phyloP scores from a whole-genome alignment of 1,140 invertebrate genomes.

The Anastrepha obliqua region DNA sequence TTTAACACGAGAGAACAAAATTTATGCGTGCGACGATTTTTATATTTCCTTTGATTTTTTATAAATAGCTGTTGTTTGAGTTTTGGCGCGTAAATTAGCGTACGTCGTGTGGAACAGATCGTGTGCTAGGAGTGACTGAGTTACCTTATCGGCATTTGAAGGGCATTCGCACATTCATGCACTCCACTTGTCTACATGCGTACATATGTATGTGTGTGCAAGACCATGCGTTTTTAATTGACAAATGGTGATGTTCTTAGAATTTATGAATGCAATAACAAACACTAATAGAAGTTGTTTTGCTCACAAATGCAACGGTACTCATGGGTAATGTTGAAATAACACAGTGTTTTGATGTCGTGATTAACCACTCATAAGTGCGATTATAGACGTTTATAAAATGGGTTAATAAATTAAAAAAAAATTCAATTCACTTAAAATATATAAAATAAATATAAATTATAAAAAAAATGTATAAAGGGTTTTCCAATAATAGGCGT shows the following conservation, averaged over 20 bases:
- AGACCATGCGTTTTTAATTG: constrained; percentile 28
- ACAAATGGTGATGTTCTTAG: background rate
- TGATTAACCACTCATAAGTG: background rate
- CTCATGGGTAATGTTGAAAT: background rate
- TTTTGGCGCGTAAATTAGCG: constrained; percentile 45
- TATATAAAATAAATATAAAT: too few species aligned
- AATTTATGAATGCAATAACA: constrained; percentile 40
- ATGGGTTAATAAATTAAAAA: too few species aligned
- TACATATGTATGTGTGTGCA: background rate
- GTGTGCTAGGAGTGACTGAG: constrained; percentile 33
- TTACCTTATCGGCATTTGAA: background rate
- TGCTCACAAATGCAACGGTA: constrained; percentile 7
- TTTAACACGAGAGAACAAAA: constrained; percentile 17
- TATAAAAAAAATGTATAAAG: too few species aligned
- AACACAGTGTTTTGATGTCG: background rate
- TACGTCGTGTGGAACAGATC: constrained; percentile 19
- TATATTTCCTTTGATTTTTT: constrained; percentile 13
- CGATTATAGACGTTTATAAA: too few species aligned
- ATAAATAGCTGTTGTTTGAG: constrained; percentile 22
- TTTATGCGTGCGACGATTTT: background rate
- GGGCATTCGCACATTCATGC: background rate
- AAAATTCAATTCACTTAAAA: too few species aligned
- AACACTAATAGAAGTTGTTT: background rate
- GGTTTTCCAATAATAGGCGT: too few species aligned
- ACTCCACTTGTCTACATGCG: background rate